Evolutionary conservation across 1,140 invertebrate species (phyloP).

Genomic region (Bombus breviceps): DNA sequence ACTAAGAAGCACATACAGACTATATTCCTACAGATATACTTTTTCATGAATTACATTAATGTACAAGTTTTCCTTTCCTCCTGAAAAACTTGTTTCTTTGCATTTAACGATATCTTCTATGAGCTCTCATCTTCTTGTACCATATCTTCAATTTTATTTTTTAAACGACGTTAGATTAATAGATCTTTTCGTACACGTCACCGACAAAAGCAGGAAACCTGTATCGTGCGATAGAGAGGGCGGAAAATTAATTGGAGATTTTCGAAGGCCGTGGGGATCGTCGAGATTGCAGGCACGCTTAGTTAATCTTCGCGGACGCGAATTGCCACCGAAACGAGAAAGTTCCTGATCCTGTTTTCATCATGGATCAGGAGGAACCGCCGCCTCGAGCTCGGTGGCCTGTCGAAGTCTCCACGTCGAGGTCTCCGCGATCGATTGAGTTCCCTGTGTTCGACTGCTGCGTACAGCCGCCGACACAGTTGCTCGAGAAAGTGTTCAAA

Average conservation of each 20-base stretch:
- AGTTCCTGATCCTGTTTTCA: constrained; percentile 72
- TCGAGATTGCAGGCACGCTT: constrained; percentile 74
- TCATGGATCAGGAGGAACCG: constrained; percentile 59
- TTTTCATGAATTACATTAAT: too few species aligned
- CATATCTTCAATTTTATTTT: too few species aligned
- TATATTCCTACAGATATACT: too few species aligned
- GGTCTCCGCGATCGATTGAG: constrained; percentile 61
- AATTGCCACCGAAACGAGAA: constrained; percentile 63
- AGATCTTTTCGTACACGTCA: too few species aligned
- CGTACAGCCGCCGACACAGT: not conserved
- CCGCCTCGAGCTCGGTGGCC: constrained; percentile 2
- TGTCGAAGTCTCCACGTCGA: constrained; percentile 67
- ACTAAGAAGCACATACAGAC: too few species aligned
- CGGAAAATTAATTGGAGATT: constrained; percentile 75
- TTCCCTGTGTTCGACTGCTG: not conserved
- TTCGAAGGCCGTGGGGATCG: constrained; percentile 64
- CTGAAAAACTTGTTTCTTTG: too few species aligned
- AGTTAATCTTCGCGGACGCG: constrained; percentile 72
- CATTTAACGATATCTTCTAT: too few species aligned
- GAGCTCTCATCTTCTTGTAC: too few species aligned
- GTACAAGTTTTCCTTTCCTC: too few species aligned
- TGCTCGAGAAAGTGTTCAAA: not conserved
- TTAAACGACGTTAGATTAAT: too few species aligned
- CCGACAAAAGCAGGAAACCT: too few species aligned
- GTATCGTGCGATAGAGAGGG: constrained; percentile 7